Percentiles rank a stretch among this genome's conserved stretches.
These are phyloP conservation scores for Drosophila nigromelanica DNA, from an alignment of 1,140 invertebrate species.

Conservation along the genomic window DNA sequence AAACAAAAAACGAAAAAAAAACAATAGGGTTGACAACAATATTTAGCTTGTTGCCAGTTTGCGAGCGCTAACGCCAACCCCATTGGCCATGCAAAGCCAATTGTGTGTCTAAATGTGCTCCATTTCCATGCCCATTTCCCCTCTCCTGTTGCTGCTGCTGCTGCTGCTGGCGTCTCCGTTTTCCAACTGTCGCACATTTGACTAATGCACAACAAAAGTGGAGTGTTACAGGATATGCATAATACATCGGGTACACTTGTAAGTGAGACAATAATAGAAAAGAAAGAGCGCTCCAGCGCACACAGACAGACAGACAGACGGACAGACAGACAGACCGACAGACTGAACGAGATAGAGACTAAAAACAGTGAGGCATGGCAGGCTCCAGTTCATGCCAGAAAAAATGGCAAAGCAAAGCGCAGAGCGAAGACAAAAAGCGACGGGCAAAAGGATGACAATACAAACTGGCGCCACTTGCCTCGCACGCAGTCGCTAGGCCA, in stretches of 20 bases:
- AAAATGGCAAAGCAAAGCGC: conserved; percentile 40
- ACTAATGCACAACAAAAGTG: conserved; percentile 83
- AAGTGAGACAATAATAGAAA: conserved; percentile 83
- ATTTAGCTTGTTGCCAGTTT: conserved; percentile 34
- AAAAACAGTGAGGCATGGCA: conserved; percentile 19
- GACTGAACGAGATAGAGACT: conserved; percentile 27
- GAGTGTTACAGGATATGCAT: conserved; percentile 83
- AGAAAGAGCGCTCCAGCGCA: conserved; percentile 66
- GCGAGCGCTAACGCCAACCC: conserved; percentile 14
- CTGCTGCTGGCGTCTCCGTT: conserved; percentile 51
- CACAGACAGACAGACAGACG: conserved; percentile 33
- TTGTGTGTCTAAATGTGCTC: conserved; percentile 72
- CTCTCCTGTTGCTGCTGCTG: background rate
- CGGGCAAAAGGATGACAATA: conserved; percentile 75
- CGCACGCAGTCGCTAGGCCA: conserved; percentile 76
- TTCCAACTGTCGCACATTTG: conserved; percentile 80
- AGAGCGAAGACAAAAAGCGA: conserved; percentile 46
- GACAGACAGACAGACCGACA: conserved; percentile 10
- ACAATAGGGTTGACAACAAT: conserved; percentile 45
- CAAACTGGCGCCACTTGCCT: conserved; percentile 77
- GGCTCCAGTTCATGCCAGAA: conserved; percentile 6
- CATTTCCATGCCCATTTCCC: conserved; percentile 46
- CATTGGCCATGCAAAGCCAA: conserved; percentile 59
- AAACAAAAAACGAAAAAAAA: conserved; percentile 1
- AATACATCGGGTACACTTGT: conserved; percentile 82